Conservation (phyloP, 2,888 invertebrate genomes). For the Agrypnus murinus region DNA sequence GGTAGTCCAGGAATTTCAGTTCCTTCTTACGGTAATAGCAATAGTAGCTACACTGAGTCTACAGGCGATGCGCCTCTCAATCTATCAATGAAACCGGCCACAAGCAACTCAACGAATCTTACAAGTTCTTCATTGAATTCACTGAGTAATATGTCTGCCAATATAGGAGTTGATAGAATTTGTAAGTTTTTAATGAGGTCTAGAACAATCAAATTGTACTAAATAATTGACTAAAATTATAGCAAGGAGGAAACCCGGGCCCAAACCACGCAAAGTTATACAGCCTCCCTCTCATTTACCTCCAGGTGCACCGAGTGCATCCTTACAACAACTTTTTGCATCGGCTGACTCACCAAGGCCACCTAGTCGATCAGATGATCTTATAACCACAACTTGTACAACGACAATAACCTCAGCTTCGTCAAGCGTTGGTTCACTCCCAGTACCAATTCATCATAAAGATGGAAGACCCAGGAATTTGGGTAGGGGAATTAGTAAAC, state of each 20-base stretch:
- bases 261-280: slow-evolving; percentile 78
- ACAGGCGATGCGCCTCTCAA: slow-evolving; percentile 87
- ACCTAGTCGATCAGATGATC: slow-evolving; percentile 71
- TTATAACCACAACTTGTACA: slow-evolving; percentile 45
- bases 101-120: slow-evolving; percentile 61
- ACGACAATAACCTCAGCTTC: slow-evolving; percentile 55
- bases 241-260: slow-evolving; percentile 86
- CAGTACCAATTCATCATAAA: slow-evolving; percentile 71
- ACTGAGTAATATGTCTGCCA: slow-evolving; percentile 75
- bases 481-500: slow-evolving; percentile 90
- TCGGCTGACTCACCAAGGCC: slow-evolving; percentile 76
- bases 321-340: slow-evolving; percentile 75
- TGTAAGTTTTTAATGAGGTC: slow-evolving; percentile 72
- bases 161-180: slow-evolving; percentile 72
- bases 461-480: slow-evolving; percentile 89
- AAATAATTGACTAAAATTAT: slow-evolving; percentile 52
- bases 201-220: background rate
- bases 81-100: slow-evolving; percentile 84
- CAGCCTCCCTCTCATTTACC: slow-evolving; percentile 71
- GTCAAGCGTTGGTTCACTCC: slow-evolving; percentile 54
- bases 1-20: slow-evolving; percentile 68
- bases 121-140: slow-evolving; percentile 75
- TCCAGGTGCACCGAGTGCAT: slow-evolving; percentile 73
- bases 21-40: slow-evolving; percentile 56
- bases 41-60: slow-evolving; percentile 71